Conservation (phyloP, 30 jellyfish, hydroid and myxozoan genomes). For the Clytia hemisphaerica region DNA sequence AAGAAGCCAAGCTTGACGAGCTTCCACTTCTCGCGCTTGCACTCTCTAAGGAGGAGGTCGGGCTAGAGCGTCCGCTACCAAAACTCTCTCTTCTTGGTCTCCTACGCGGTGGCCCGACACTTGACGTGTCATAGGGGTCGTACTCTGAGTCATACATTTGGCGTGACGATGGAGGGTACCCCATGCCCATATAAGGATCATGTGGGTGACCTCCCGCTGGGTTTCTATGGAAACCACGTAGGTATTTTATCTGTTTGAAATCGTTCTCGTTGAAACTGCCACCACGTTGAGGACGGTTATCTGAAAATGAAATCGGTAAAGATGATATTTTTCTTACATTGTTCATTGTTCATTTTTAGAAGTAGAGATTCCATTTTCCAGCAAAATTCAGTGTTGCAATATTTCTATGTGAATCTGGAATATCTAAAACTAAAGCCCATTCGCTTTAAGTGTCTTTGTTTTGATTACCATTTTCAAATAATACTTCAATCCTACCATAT, state of each 20-base stretch:
- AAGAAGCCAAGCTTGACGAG: conserved; percentile 86
- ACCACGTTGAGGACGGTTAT: conserved; percentile 3
- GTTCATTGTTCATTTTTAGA: too few relatives aligned
- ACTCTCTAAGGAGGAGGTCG: conserved; percentile 89
- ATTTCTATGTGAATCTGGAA: too few relatives aligned
- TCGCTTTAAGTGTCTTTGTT: too few relatives aligned
- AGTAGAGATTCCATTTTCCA: too few relatives aligned
- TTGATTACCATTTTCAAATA: too few relatives aligned
- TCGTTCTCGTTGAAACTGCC: conserved; percentile 9
- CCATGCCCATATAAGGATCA: neutral
- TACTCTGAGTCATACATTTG: neutral
- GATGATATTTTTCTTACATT: too few relatives aligned
- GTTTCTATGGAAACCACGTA: conserved; percentile 7
- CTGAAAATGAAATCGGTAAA: neutral
- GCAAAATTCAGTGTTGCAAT: too few relatives aligned
- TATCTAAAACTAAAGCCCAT: too few relatives aligned
- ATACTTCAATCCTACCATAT: too few relatives aligned
- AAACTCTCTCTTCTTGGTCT: conserved; percentile 28
- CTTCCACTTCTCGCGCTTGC: conserved; percentile 89
- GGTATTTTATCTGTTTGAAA: neutral
- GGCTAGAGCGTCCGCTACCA: conserved; percentile 92
- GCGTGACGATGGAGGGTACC: conserved; percentile 7
- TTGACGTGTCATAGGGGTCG: neutral
- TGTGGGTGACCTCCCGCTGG: neutral
- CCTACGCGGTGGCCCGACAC: neutral